Conservation (phyloP, 2,113 vertebrate species). For the Ancistrus triradiatus region DNA sequence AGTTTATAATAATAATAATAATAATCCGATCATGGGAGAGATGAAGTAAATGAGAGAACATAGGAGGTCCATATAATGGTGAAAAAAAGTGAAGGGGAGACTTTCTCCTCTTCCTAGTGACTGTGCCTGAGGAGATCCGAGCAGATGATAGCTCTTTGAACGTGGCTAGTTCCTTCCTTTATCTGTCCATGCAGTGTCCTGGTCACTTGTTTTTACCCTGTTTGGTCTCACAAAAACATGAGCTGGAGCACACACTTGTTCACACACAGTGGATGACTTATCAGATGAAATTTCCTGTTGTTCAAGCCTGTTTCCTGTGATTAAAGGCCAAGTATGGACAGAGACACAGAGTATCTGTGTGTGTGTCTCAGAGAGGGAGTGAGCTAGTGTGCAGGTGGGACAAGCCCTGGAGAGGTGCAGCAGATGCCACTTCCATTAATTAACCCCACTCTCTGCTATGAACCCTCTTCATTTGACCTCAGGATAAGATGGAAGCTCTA, state of each 20-base stretch:
- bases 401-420: constrained; percentile 57
- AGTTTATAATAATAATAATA: too few species aligned
- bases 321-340: constrained; percentile 39
- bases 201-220: constrained; percentile 17
- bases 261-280: constrained; percentile 47
- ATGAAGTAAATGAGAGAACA: too few species aligned
- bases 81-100: background rate
- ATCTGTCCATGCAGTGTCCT: constrained; percentile 7
- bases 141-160: constrained; percentile 16
- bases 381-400: constrained; percentile 13
- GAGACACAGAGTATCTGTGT: background rate
- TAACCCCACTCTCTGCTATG: constrained; percentile 58
- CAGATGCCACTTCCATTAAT: constrained; percentile 66
- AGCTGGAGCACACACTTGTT: constrained; percentile 26
- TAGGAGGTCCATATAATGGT: background rate
- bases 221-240: constrained; percentile 16
- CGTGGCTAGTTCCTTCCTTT: constrained; percentile 28
- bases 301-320: constrained; percentile 53
- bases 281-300: constrained; percentile 56
- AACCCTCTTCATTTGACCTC: constrained; percentile 54
- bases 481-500: constrained; percentile 60
- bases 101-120: constrained; percentile 17
- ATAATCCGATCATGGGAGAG: too few species aligned
- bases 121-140: constrained; percentile 16
- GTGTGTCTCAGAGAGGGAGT: constrained; percentile 1